phyloP scores from a whole-genome alignment of 2,888 invertebrate genomes.

The Alsophila aescularia region DNA sequence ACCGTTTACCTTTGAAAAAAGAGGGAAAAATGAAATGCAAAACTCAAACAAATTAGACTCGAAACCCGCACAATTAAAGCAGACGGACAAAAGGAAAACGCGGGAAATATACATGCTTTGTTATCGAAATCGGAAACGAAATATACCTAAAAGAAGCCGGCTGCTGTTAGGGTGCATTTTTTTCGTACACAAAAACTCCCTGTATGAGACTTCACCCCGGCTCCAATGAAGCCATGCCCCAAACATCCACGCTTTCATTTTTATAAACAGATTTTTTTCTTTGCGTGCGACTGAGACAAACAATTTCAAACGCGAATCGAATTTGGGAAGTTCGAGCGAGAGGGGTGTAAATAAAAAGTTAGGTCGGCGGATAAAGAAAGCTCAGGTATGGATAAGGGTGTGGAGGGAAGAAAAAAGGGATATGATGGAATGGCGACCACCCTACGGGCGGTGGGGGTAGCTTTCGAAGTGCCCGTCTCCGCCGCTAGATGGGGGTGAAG shows the following conservation, averaged over 20 bases:
- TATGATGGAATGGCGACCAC: slow-evolving; percentile 74
- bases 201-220: slow-evolving; percentile 81
- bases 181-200: slow-evolving; percentile 79
- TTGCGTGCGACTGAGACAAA: slow-evolving; percentile 61
- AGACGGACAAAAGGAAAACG: slow-evolving; percentile 59
- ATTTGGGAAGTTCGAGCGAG: slow-evolving; percentile 54
- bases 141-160: slow-evolving; percentile 75
- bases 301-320: slow-evolving; percentile 34
- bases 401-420: slow-evolving; percentile 83
- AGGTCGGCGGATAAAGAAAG: slow-evolving; percentile 81
- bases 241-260: slow-evolving; percentile 74
- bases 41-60: slow-evolving; percentile 64
- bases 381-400: slow-evolving; percentile 84
- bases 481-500: slow-evolving; percentile 78
- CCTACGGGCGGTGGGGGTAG: slow-evolving; percentile 58
- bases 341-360: slow-evolving; percentile 77
- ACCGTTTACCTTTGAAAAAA: slow-evolving; percentile 48
- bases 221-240: slow-evolving; percentile 58
- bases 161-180: slow-evolving; percentile 74
- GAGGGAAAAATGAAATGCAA: slow-evolving; percentile 52
- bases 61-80: slow-evolving; percentile 72
- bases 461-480: slow-evolving; percentile 61
- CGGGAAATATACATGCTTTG: slow-evolving; percentile 74
- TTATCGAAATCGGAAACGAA: slow-evolving; percentile 82
- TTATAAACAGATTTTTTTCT: slow-evolving; percentile 82